Evolutionary conservation across 2,888 invertebrate species (phyloP).

Genomic region (Lypha dubia): DNA sequence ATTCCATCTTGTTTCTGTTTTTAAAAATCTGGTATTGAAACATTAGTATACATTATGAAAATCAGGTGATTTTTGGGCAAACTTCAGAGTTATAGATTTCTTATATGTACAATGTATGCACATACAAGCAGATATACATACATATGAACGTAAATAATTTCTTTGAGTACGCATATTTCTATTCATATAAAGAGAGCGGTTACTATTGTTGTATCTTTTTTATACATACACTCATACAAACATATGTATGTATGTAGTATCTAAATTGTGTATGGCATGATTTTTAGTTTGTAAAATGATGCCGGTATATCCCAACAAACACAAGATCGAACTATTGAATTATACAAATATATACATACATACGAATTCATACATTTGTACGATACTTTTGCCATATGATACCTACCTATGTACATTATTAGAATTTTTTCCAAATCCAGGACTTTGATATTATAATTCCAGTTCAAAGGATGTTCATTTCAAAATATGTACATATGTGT

Average conservation of each 20-base stretch:
- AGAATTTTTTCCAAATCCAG: too few relatives aligned
- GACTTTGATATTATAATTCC: too few relatives aligned
- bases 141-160: not conserved
- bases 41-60: slow-evolving; percentile 77
- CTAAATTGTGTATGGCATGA: slow-evolving; percentile 61
- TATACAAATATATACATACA: not conserved
- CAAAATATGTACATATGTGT: too few relatives aligned
- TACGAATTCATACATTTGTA: too few relatives aligned
- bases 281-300: slow-evolving; percentile 67
- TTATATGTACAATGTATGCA: not conserved
- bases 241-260: too few relatives aligned
- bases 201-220: slow-evolving; percentile 14
- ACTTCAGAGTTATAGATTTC: slow-evolving; percentile 59
- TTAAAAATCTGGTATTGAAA: slow-evolving; percentile 71
- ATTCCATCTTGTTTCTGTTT: slow-evolving; percentile 5
- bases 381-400: too few relatives aligned
- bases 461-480: too few relatives aligned
- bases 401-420: too few relatives aligned
- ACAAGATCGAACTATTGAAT: not conserved
- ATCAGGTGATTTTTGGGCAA: slow-evolving; percentile 80
- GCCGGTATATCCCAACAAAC: slow-evolving; percentile 56
- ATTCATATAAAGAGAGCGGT: not conserved
- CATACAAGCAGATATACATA: not conserved
- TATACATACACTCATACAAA: too few relatives aligned
- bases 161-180: slow-evolving; percentile 17